A percentile compares a stretch with the other conserved stretches of the same genome.
Conservation (phyloP, 2,888 invertebrate genomes). For the Pomacea canaliculata region DNA sequence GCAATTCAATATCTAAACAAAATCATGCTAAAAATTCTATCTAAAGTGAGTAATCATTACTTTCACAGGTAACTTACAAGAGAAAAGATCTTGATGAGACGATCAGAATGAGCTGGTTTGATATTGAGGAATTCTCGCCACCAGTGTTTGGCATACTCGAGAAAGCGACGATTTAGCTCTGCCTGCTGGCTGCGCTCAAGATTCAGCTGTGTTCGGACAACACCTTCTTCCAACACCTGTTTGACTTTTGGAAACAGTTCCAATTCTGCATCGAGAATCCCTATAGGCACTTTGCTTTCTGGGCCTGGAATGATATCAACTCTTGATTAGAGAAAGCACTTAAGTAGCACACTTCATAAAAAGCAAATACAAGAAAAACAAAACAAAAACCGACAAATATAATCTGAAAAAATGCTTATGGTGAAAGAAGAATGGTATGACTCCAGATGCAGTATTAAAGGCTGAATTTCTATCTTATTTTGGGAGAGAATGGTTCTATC, state of each 20-base stretch:
- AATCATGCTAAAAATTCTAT: no score
- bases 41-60: no score
- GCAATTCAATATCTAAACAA: no score
- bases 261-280: constrained; percentile 65
- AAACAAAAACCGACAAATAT: background rate
- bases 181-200: constrained; percentile 63
- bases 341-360: background rate
- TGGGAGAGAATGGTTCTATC: no score
- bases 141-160: constrained; percentile 71
- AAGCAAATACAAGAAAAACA: background rate
- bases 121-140: constrained; percentile 70
- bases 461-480: no score
- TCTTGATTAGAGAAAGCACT: background rate
- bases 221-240: constrained; percentile 55
- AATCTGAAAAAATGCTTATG: background rate
- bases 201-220: constrained; percentile 62
- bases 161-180: constrained; percentile 68
- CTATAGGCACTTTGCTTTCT: constrained; percentile 65
- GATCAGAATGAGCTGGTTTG: constrained; percentile 60
- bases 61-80: constrained; percentile 47
- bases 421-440: background rate
- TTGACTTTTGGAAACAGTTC: constrained; percentile 62
- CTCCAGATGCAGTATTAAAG: background rate
- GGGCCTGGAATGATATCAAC: constrained; percentile 46
- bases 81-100: constrained; percentile 70